Evolutionary conservation across 2,113 vertebrate species (phyloP).

Genomic region (Ursus arctos): DNA sequence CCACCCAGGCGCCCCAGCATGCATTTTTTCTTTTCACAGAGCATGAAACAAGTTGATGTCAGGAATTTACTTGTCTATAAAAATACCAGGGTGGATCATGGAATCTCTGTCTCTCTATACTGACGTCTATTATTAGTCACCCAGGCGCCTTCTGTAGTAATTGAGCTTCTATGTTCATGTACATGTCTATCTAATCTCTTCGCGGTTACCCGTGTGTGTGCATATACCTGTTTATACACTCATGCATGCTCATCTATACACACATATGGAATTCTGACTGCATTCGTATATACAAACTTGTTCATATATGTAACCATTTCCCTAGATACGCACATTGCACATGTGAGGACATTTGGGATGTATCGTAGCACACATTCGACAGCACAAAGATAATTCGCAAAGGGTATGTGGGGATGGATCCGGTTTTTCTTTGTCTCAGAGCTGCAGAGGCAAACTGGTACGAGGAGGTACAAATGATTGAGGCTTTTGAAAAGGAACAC

Average conservation of each 20-base stretch:
- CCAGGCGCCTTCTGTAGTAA: neutral
- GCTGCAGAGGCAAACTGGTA: neutral
- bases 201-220: neutral
- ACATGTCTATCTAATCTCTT: neutral
- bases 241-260: rapidly evolving
- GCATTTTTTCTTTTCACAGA: neutral
- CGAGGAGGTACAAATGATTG: neutral
- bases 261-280: neutral
- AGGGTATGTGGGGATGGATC: neutral
- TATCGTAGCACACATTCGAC: neutral
- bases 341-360: rapidly evolving
- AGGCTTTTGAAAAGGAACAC: neutral
- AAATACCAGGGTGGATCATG: neutral
- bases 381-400: neutral
- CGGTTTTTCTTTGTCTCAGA: neutral
- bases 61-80: neutral
- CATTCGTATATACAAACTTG: neutral
- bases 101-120: neutral
- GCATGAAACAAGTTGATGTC: neutral
- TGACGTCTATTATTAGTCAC: neutral
- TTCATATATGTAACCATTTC: neutral
- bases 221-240: too few relatives aligned
- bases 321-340: rapidly evolving
- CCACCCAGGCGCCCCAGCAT: neutral
- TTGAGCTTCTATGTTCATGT: neutral